Percentiles rank a stretch among this genome's conserved stretches.
Evolutionary conservation across 2,113 vertebrate genomes (phyloP).

Genomic region (Terrapene triunguis): DNA sequence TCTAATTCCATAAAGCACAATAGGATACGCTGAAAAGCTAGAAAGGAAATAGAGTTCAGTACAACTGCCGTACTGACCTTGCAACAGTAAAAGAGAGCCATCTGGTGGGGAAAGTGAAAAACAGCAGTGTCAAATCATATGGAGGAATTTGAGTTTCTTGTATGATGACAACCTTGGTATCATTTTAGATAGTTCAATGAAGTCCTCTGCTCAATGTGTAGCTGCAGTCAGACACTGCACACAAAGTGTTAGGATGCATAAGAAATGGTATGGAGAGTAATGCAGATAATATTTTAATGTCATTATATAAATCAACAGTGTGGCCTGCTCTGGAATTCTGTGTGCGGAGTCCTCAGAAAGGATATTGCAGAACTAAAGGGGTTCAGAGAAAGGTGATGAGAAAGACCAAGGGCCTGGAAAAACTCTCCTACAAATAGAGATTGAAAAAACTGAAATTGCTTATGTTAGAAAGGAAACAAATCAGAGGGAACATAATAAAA

Average conservation of each 20-base stretch:
- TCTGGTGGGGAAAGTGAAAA: neutral
- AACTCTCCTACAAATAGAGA: fast-evolving
- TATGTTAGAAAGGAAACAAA: fast-evolving
- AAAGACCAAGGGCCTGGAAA: neutral
- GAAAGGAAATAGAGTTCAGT: neutral
- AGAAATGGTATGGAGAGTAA: neutral
- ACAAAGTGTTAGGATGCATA: too few species aligned
- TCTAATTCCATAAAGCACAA: neutral
- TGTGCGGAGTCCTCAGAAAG: too few species aligned
- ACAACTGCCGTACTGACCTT: too few species aligned
- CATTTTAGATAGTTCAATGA: neutral
- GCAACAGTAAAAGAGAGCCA: neutral
- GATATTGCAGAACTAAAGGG: fast-evolving
- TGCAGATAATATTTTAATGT: too few species aligned
- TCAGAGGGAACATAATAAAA: neutral
- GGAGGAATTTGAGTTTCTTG: fast-evolving
- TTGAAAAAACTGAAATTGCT: fast-evolving
- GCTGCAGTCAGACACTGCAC: fast-evolving
- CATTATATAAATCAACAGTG: neutral
- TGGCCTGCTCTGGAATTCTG: neutral
- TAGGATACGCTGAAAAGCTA: neutral
- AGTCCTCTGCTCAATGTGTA: fast-evolving
- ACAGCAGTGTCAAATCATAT: fast-evolving
- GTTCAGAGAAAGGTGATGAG: fast-evolving
- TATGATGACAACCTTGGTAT: fast-evolving